A percentile compares a stretch with the other conserved stretches of the same genome.
These are phyloP conservation scores for Tetragnatha versicolor DNA, from an alignment of 1,140 invertebrate species.

Conservation along the genomic window DNA sequence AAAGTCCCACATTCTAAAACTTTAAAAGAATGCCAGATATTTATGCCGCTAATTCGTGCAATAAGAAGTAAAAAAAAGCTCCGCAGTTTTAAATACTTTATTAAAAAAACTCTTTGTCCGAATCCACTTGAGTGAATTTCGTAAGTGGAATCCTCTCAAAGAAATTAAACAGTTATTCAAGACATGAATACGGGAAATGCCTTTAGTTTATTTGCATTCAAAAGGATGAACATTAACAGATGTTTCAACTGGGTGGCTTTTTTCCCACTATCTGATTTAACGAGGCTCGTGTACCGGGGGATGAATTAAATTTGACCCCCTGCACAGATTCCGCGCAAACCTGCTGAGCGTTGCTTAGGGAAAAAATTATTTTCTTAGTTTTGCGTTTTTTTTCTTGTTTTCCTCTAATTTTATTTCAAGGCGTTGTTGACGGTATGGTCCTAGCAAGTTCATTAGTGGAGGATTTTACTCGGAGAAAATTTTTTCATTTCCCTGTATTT, in stretches of 20 bases:
- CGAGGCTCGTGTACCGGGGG: conserved; percentile 19
- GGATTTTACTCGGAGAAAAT: conserved; percentile 7
- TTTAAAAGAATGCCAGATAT: conserved; percentile 3
- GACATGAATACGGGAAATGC: neutral
- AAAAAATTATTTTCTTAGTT: conserved; percentile 36
- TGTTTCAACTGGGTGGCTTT: conserved; percentile 22
- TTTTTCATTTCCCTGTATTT: conserved; percentile 23
- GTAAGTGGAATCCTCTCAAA: neutral
- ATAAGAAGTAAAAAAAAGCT: neutral
- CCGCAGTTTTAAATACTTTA: neutral
- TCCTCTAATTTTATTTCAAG: conserved; percentile 31
- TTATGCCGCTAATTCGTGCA: neutral
- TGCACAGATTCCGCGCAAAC: conserved; percentile 2
- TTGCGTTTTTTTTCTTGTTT: conserved; percentile 12
- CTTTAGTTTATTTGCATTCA: conserved; percentile 13
- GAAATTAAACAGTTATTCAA: neutral
- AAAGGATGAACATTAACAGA: conserved; percentile 31
- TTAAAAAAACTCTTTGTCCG: neutral
- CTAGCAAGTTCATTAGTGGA: conserved; percentile 37
- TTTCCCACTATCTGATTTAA: neutral
- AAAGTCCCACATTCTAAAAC: conserved; percentile 2
- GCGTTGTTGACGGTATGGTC: conserved; percentile 17
- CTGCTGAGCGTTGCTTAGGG: neutral
- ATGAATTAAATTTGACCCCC: conserved; percentile 40
- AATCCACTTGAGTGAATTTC: neutral